phyloP scores from a whole-genome alignment of 2,888 invertebrate genomes.

The Coenonympha arcania region DNA sequence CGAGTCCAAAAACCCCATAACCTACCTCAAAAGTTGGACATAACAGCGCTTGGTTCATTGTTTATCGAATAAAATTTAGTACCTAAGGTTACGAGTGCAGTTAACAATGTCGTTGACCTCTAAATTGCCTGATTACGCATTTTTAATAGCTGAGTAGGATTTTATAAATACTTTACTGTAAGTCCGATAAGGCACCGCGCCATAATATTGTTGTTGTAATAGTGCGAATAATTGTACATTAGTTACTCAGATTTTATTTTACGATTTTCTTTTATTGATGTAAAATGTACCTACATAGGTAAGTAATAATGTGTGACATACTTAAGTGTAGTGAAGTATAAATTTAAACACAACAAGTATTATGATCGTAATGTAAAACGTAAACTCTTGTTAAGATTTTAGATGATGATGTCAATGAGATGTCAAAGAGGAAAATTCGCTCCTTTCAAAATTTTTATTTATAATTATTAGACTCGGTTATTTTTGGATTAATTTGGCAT shows the following conservation, averaged over 20 bases:
- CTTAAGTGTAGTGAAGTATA: background rate
- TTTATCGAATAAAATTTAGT: constrained; percentile 65
- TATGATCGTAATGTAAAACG: background rate
- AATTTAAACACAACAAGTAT: too few species aligned
- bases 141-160: constrained; percentile 61
- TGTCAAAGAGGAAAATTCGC: too few species aligned
- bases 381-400: background rate
- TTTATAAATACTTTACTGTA: constrained; percentile 56
- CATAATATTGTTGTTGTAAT: constrained; percentile 18
- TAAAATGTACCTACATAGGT: background rate
- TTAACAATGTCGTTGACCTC: constrained; percentile 62
- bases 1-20: constrained; percentile 52
- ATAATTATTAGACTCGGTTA: too few species aligned
- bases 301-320: background rate
- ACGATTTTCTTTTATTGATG: background rate
- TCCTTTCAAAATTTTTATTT: too few species aligned
- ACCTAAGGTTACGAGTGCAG: constrained; percentile 50
- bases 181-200: constrained; percentile 30
- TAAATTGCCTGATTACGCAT: constrained; percentile 64
- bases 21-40: constrained; percentile 66
- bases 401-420: too few species aligned
- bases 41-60: constrained; percentile 66
- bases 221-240: constrained; percentile 16
- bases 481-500: too few species aligned
- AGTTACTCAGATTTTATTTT: constrained; percentile 1